Evolutionary conservation across 2,113 vertebrate species (phyloP).

Genomic region (Etheostoma cragini): DNA sequence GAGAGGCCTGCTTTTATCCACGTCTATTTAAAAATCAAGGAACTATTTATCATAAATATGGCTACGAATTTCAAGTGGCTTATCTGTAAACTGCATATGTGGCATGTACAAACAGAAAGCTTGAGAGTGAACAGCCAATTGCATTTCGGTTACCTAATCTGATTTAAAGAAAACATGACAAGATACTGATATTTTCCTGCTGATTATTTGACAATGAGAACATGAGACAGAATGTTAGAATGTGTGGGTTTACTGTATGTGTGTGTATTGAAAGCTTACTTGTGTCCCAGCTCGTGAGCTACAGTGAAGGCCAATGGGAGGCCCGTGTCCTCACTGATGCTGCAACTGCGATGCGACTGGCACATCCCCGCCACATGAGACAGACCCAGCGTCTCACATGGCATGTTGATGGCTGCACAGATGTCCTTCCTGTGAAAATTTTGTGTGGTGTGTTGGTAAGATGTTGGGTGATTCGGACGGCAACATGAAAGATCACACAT

Average conservation of each 20-base stretch:
- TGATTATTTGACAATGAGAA: background rate
- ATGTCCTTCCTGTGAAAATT: constrained; percentile 91
- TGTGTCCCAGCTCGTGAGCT: constrained; percentile 96
- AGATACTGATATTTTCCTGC: background rate
- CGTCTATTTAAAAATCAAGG: background rate
- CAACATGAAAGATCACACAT: background rate
- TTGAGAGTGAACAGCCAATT: background rate
- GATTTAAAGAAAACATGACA: background rate
- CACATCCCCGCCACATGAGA: constrained; percentile 97
- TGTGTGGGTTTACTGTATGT: constrained; percentile 1
- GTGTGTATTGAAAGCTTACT: constrained; percentile 81
- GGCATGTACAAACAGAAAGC: background rate
- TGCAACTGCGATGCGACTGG: constrained; percentile 94
- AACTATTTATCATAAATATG: background rate
- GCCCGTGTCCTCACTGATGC: constrained; percentile 94
- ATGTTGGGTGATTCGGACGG: background rate
- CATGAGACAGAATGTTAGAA: background rate
- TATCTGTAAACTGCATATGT: no score
- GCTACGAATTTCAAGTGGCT: background rate
- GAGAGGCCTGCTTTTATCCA: background rate
- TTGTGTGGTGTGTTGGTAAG: background rate
- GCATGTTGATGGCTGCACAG: constrained; percentile 91
- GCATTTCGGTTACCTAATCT: background rate
- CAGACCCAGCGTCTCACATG: constrained; percentile 96
- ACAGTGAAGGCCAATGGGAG: constrained; percentile 95